Conservation (phyloP, 2,888 invertebrate species). For the Biston stratarius region DNA sequence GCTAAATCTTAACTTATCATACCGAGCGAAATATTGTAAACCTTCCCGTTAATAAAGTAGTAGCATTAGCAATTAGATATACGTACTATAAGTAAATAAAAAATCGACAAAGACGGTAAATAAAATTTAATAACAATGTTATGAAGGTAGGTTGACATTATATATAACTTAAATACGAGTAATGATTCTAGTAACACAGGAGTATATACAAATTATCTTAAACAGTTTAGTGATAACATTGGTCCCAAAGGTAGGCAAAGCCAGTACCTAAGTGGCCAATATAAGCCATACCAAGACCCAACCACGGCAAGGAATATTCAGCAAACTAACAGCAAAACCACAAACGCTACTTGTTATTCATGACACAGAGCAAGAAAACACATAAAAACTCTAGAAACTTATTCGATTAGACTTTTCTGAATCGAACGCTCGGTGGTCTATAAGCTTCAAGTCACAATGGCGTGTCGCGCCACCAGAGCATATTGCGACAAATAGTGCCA, state of each 20-base stretch:
- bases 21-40: constrained; percentile 12
- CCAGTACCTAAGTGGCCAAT: background rate
- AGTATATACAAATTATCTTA: no score
- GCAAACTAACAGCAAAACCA: constrained; percentile 31
- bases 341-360: constrained; percentile 40
- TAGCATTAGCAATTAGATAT: background rate
- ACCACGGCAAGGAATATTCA: constrained; percentile 5
- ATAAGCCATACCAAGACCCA: background rate
- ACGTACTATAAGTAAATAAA: background rate
- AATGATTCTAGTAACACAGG: no score
- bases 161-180: no score
- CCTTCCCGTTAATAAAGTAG: background rate
- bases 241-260: no score
- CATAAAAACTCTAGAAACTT: constrained; percentile 41
- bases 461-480: constrained; percentile 52
- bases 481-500: constrained; percentile 73
- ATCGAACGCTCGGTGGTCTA: constrained; percentile 54
- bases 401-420: constrained; percentile 39
- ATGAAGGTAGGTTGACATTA: no score
- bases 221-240: no score
- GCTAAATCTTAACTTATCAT: constrained; percentile 23
- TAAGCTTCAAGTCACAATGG: constrained; percentile 51
- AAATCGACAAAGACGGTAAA: no score
- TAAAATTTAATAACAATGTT: no score
- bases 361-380: constrained; percentile 33